Base-by-base conservation (phyloP, 1,140 invertebrate genomes). In the Periplaneta americana region DNA sequence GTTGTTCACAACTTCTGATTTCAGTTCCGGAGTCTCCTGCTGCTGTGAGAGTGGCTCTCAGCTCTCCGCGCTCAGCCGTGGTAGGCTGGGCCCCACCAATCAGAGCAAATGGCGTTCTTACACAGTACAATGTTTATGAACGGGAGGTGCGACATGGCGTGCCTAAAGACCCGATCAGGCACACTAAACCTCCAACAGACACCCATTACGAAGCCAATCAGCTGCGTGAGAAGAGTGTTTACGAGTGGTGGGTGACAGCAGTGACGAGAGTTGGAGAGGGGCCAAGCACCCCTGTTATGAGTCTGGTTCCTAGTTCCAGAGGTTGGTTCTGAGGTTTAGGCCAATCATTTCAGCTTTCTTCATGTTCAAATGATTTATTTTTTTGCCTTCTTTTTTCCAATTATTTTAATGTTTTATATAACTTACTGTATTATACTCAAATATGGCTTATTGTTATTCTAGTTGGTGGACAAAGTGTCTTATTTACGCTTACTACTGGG, bases 241-340 rank as follows among this genome's bases (percentile, higher is more conserved):
- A 89, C 82, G 87, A 89, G 81, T 88, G 90, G 81, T 90, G 89
- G 89, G 87, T 90, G 34, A 87, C 87, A 13, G 88, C 88, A 18
- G 17, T 76, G 75, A 90, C 88, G 3, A 78, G 84, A 35, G 85
- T 87, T 34, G 89, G 89, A 1, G 88, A 89, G 84, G 88, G 89
- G 18, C 82, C 84, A 33, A 83, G 85, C 28, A 85, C 85, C 9
- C 36, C 80, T 18, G 78, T 83, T 18, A 83, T 85, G 33, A 81
- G 81, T 11, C 82, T 84, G 36, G 80, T 83, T 31, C 84, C 87
- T 10, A 81, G 84, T 66, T 79, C 82, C 18, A 86, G 85, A 85
- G 86, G 86, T 87, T 77, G 83, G 36, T 34, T 17, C 1, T 32
- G n/a, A n/a, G n/a, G n/a, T n/a, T n/a, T n/a, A n/a, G n/a, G n/a